A percentile compares a stretch with the other conserved stretches of the same genome.
Conservation (phyloP, 2,888 invertebrate species). For the Lochmaea capreae region DNA sequence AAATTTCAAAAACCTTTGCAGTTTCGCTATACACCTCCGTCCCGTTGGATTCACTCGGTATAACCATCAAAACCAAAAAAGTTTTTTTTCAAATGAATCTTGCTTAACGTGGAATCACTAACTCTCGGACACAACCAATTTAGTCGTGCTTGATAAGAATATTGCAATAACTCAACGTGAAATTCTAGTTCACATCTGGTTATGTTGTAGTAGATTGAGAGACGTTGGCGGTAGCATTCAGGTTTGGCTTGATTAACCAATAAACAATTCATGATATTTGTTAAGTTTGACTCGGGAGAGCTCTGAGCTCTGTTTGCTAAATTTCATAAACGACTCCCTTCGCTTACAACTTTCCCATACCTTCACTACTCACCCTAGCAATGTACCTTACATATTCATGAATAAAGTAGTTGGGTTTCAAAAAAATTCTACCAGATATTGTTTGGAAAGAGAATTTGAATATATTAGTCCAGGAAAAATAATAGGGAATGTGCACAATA, state of each 20-base stretch:
- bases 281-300: conserved; percentile 47
- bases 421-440: neutral
- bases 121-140: too few relatives aligned
- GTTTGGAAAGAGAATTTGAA: neutral
- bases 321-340: conserved; percentile 38
- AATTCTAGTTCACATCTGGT: neutral
- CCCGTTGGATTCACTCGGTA: too few relatives aligned
- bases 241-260: conserved; percentile 61
- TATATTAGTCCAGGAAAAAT: neutral
- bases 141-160: too few relatives aligned
- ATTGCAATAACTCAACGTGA: too few relatives aligned
- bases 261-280: conserved; percentile 66
- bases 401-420: conserved; percentile 22
- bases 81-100: too few relatives aligned
- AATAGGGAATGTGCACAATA: too few relatives aligned
- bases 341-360: conserved; percentile 32
- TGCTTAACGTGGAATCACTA: too few relatives aligned
- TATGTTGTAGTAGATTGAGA: neutral
- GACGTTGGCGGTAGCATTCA: conserved; percentile 24
- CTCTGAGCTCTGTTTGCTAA: conserved; percentile 44
- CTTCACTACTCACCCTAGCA: conserved; percentile 4
- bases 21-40: too few relatives aligned
- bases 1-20: too few relatives aligned
- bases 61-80: too few relatives aligned
- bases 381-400: conserved; percentile 47